Evolutionary conservation across 2,797 vertebrate genomes (phyloP).

Genomic region (Anguilla marmorata): DNA sequence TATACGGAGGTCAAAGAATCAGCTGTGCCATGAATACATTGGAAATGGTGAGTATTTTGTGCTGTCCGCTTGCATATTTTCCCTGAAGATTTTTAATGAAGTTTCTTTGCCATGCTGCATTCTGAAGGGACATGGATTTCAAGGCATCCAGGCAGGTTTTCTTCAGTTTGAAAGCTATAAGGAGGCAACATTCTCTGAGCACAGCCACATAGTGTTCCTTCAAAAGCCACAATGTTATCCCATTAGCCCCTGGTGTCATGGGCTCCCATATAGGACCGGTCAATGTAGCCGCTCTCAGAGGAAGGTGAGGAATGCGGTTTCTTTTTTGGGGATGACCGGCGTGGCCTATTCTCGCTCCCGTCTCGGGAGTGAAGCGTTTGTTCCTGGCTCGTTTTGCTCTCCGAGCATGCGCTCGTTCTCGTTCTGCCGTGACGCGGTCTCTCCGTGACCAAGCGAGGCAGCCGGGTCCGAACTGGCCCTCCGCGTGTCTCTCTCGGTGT

Average conservation of each 20-base stretch:
- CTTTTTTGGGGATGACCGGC: neutral
- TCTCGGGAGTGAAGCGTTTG: neutral
- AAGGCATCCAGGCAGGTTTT: neutral
- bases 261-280: neutral
- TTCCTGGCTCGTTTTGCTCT: neutral
- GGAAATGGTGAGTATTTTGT: neutral
- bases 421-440: neutral
- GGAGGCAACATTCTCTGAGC: neutral
- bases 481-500: neutral
- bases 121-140: neutral
- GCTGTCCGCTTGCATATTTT: neutral
- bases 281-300: neutral
- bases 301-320: conserved; percentile 17
- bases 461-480: neutral
- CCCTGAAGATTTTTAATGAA: too few species aligned
- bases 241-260: neutral
- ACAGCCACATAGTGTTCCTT: neutral
- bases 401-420: neutral
- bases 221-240: neutral
- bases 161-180: neutral
- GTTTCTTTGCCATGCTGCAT: neutral
- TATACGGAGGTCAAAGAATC: neutral
- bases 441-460: neutral
- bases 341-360: neutral
- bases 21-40: neutral